Base-by-base conservation (phyloP, 1,140 invertebrate species). In the Plodia interpunctella region DNA sequence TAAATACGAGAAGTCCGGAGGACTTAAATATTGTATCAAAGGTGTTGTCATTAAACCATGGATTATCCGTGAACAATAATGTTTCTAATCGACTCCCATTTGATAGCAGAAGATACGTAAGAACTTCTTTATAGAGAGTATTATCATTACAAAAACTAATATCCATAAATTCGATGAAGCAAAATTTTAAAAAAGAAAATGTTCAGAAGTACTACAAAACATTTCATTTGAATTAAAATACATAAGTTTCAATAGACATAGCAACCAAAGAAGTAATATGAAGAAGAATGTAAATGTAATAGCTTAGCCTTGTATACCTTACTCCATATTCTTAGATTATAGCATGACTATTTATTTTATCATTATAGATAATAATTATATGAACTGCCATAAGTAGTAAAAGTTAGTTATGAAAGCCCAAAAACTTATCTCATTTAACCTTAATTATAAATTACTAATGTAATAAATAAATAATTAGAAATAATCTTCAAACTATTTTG, bases 11-110 rank as follows among this genome's bases (percentile, higher is more conserved):
- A 59, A 89, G 91, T 63, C 92, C 93, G 62, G 93, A 94, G 85
- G 94, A 95, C 73, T 89, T 96, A 21, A 95, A 95, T 76, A 94
- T 96, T 63, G 94, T 96, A 15, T 94, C 94, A 15, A 95, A 96
- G 87, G 94, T 96, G 44, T 83, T 96, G 59, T 94, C 94, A 17
- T 85, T 95, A 32, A 95, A 95, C 79, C 94, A 95, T 66, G 93
- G 93, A 10, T 69, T 90, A 11, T 72, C 78, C 5, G 28, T 84
- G 25, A 79, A 78, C 56, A 84, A 74, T 49, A 72, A 78, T 52
- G 59, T 80, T 17, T 78, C 78, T 5, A 87, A 87, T 55, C 72
- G 79, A 63, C 59, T 87, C 49, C 63, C 74, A 17, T 87, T 83
- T 57, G 84, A 89, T 59, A 80, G 72, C 44, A 69, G 84, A 60